Percentiles rank a stretch among this genome's conserved stretches.
These are phyloP conservation scores for Phorcus lineatus DNA, from an alignment of 2,888 invertebrate species.

Conservation along the genomic window DNA sequence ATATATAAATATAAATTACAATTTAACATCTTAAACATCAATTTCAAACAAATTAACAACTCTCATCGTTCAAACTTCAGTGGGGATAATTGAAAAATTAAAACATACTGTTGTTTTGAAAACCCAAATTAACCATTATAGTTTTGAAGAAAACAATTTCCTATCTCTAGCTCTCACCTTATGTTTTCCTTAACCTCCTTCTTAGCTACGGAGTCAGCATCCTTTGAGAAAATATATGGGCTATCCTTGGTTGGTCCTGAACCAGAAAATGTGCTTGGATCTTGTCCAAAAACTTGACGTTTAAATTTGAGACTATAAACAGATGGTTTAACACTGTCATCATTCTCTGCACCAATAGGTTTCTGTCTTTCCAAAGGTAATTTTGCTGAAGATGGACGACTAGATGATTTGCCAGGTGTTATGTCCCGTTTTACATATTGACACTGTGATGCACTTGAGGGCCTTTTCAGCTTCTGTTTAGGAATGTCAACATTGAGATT, in stretches of 20 bases:
- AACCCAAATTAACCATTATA: too few species aligned
- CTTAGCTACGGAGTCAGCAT: not conserved
- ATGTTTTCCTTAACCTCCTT: not conserved
- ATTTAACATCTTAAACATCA: too few species aligned
- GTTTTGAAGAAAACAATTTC: too few species aligned
- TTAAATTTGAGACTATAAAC: constrained; percentile 51
- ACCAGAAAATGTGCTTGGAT: constrained; percentile 38
- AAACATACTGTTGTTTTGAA: too few species aligned
- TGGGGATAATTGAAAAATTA: too few species aligned
- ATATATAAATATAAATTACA: too few species aligned
- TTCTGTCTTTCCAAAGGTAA: not conserved
- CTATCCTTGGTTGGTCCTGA: constrained; percentile 21
- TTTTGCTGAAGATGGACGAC: constrained; percentile 17
- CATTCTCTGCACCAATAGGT: not conserved
- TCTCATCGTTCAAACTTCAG: too few species aligned
- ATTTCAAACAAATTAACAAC: too few species aligned
- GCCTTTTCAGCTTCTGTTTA: not conserved
- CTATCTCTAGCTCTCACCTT: not conserved
- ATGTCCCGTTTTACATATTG: not conserved
- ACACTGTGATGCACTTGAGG: not conserved
- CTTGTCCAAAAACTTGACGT: constrained; percentile 54
- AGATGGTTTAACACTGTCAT: constrained; percentile 47
- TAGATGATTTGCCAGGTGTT: not conserved
- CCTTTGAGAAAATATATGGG: constrained; percentile 27
- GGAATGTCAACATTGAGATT: constrained; percentile 20